A percentile compares a stretch with the other conserved stretches of the same genome.
phyloP scores from a whole-genome alignment of 2,888 invertebrate species.

The Dasypolia templi region DNA sequence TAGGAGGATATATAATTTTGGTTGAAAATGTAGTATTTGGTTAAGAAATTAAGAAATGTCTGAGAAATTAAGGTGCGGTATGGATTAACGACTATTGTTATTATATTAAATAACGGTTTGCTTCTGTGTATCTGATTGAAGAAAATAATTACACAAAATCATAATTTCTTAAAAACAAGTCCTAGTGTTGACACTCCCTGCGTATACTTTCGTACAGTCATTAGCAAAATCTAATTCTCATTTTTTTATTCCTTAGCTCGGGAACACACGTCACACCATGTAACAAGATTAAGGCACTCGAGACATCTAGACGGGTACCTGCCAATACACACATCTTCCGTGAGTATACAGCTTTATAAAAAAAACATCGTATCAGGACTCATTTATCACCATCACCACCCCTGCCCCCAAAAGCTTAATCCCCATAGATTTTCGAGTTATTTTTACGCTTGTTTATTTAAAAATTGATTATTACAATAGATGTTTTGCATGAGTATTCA shows the following conservation, averaged over 20 bases:
- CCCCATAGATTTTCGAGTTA: conserved; percentile 82
- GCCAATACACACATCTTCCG: conserved; percentile 81
- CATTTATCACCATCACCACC: conserved; percentile 68
- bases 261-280: conserved; percentile 84
- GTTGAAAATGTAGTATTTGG: not conserved
- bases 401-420: conserved; percentile 81
- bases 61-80: not conserved
- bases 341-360: conserved; percentile 77
- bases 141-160: too few relatives aligned
- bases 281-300: conserved; percentile 86
- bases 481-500: conserved; percentile 74
- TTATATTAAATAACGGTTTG: not conserved
- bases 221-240: conserved; percentile 30
- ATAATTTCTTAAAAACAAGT: not conserved
- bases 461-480: conserved; percentile 63
- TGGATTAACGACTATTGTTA: not conserved
- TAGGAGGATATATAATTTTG: conserved; percentile 8
- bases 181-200: conserved; percentile 39
- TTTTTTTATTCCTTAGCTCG: conserved; percentile 80
- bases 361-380: conserved; percentile 50
- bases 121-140: too few relatives aligned
- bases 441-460: conserved; percentile 83
- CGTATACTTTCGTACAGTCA: not conserved
- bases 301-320: conserved; percentile 83
- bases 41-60: not conserved